A percentile compares a stretch with the other conserved stretches of the same genome.
Evolutionary conservation across 1,140 invertebrate species (phyloP).

Genomic region (Apis laboriosa): DNA sequence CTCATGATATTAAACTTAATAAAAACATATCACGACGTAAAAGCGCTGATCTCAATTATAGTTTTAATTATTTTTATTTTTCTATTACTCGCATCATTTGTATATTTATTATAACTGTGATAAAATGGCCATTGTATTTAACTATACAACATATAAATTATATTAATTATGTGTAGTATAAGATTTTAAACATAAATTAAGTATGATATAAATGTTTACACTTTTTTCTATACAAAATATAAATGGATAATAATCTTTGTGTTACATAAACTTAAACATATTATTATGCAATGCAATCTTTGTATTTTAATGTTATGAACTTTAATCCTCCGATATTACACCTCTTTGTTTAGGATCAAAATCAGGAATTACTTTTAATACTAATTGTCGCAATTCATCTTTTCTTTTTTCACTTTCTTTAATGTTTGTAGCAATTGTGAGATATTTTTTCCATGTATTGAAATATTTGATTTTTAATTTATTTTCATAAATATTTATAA

Average conservation of each 20-base stretch:
- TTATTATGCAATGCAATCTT: constrained; percentile 20
- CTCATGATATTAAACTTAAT: constrained; percentile 15
- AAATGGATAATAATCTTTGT: constrained; percentile 3
- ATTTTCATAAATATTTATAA: constrained; percentile 56
- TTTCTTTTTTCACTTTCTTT: constrained; percentile 72
- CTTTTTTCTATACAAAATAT: constrained; percentile 27
- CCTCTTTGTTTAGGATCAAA: constrained; percentile 72
- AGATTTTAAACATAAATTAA: constrained; percentile 12
- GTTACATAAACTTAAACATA: constrained; percentile 20
- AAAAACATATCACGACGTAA: constrained; percentile 26
- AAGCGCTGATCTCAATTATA: constrained; percentile 21
- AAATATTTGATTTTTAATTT: constrained; percentile 66
- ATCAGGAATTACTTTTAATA: constrained; percentile 75
- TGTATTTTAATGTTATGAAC: constrained; percentile 10
- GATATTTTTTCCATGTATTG: constrained; percentile 70
- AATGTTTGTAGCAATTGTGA: constrained; percentile 66
- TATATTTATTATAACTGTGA: constrained; percentile 76
- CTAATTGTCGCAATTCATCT: constrained; percentile 71
- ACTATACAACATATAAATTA: constrained; percentile 54
- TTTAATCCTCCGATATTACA: constrained; percentile 69
- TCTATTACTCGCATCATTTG: constrained; percentile 54
- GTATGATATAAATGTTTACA: constrained; percentile 28
- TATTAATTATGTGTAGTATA: constrained; percentile 42
- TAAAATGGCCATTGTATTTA: constrained; percentile 68
- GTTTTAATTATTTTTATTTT: constrained; percentile 40